Conservation (phyloP, 2,113 vertebrate genomes). For the Ascaphus truei region DNA sequence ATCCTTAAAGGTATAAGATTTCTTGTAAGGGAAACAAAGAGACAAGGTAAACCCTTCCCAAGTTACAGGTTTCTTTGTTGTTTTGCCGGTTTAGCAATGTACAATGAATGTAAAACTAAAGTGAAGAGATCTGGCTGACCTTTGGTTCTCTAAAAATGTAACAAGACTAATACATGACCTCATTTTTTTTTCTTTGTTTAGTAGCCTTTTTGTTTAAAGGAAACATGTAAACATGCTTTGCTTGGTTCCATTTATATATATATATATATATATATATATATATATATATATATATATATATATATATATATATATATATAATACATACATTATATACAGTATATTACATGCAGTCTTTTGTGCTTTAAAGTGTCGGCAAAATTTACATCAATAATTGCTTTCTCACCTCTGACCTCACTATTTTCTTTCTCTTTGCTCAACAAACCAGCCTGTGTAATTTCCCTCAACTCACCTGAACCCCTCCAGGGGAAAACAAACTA, state of each 20-base stretch:
- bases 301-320: no score
- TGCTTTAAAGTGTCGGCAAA: background rate
- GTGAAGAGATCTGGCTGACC: background rate
- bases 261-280: no score
- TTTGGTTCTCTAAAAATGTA: background rate
- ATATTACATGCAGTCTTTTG: slow-evolving; percentile 1
- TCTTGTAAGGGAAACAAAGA: no score
- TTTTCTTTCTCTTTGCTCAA: background rate
- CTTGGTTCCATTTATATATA: background rate
- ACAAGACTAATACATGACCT: background rate
- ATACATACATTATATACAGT: no score
- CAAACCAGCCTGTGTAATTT: background rate
- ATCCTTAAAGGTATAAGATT: no score
- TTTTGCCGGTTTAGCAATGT: background rate
- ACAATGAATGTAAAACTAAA: background rate
- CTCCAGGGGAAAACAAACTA: slow-evolving; percentile 15
- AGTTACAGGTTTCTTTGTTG: no score
- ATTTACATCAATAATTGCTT: background rate
- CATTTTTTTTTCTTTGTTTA: background rate
- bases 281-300: no score
- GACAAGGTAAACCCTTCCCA: no score
- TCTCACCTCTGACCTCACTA: background rate
- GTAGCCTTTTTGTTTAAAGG: background rate
- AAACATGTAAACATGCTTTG: background rate
- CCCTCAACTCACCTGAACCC: slow-evolving; percentile 16